Percentiles rank a stretch among this genome's conserved stretches.
These are phyloP conservation scores for Dromas ardeola DNA, from an alignment of 2,113 vertebrate species.

Conservation along the genomic window DNA sequence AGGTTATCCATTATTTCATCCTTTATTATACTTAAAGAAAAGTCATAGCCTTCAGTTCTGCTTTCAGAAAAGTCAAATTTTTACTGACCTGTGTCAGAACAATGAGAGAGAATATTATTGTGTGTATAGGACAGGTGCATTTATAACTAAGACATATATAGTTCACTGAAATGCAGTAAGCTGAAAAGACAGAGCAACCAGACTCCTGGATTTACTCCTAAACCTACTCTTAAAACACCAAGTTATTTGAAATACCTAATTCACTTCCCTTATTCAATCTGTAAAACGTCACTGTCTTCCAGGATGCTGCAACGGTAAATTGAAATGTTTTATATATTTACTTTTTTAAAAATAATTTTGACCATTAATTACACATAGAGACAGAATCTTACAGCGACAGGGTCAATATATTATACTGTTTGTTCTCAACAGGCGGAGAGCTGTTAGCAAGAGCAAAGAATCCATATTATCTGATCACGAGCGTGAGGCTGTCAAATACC, in stretches of 20 bases:
- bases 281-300: neutral
- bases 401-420: neutral
- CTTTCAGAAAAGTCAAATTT: constrained; percentile 16
- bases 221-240: neutral
- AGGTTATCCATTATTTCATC: constrained; percentile 5
- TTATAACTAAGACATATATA: neutral
- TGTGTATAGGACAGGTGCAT: neutral
- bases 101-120: neutral
- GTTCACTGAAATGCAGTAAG: neutral
- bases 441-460: constrained; percentile 87
- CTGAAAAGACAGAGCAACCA: neutral
- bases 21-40: neutral
- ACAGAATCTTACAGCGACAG: neutral
- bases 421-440: constrained; percentile 77
- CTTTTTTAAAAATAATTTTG: neutral
- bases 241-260: neutral
- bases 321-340: neutral
- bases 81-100: constrained; percentile 13
- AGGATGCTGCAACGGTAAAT: neutral
- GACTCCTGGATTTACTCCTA: neutral
- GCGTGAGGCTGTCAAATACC: constrained; percentile 77
- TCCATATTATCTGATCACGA: constrained; percentile 81
- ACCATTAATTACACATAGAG: neutral
- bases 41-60: constrained; percentile 6
- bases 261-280: neutral